These are phyloP conservation scores for Neosilurus mollespiculum DNA, from an alignment of 2,797 vertebrate species.

Conservation along the genomic window DNA sequence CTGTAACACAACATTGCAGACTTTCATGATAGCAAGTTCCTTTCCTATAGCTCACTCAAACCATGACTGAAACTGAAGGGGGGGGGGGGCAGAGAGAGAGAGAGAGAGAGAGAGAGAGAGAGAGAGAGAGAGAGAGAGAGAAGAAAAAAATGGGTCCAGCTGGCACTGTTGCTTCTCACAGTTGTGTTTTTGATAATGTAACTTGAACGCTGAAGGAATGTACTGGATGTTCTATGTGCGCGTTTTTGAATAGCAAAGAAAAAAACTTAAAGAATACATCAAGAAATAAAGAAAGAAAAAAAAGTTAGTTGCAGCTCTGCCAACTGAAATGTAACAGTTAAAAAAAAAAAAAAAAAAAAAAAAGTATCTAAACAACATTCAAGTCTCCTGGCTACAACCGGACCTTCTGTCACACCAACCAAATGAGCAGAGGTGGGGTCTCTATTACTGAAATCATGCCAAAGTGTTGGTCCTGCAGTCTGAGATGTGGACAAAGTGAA, in stretches of 20 bases:
- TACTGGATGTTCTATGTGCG: conserved; percentile 22
- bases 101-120: background rate
- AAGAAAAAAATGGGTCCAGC: background rate
- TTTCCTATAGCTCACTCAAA: background rate
- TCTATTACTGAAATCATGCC: conserved; percentile 5
- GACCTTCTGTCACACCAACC: background rate
- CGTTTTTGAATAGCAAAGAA: conserved; percentile 9
- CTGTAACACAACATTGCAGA: background rate
- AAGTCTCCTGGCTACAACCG: conserved; percentile 56
- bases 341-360: conserved; percentile 45
- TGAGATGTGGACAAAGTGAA: background rate
- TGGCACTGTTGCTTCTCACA: background rate
- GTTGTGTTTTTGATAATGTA: background rate
- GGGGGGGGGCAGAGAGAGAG: background rate
- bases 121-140: background rate
- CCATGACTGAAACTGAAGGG: background rate
- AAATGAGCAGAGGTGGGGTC: background rate
- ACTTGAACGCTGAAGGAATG: conserved; percentile 25
- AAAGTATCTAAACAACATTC: conserved; percentile 57
- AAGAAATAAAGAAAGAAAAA: conserved; percentile 15
- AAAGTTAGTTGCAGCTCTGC: background rate
- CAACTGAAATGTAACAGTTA: conserved; percentile 38
- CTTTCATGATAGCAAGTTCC: background rate
- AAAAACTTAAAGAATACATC: conserved; percentile 10
- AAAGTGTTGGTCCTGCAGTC: conserved; percentile 51